phyloP scores from a whole-genome alignment of 1,140 invertebrate genomes.

The Calycopis cecrops region DNA sequence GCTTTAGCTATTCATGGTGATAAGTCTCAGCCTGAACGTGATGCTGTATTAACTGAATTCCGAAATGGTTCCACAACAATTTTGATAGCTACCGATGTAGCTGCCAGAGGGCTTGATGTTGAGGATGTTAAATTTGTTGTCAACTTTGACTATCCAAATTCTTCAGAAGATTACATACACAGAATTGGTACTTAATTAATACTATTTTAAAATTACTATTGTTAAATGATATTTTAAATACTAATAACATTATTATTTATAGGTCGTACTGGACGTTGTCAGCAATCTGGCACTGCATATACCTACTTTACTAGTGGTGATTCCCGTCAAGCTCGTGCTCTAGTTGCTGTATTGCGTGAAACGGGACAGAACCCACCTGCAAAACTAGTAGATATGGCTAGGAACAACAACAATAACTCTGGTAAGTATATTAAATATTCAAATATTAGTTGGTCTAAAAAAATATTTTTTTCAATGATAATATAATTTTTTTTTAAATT shows the following conservation, averaged over 20 bases:
- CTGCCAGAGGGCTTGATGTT: constrained; percentile 97
- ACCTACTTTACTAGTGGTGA: constrained; percentile 97
- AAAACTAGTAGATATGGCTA: constrained; percentile 69
- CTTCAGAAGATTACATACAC: constrained; percentile 99
- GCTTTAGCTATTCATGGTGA: constrained; percentile 98
- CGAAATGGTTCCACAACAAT: constrained; percentile 94
- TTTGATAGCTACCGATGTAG: constrained; percentile 98
- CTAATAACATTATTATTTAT: constrained; percentile 2
- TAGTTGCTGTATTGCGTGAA: constrained; percentile 92
- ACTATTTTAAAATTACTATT: not conserved
- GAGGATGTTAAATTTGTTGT: constrained; percentile 99
- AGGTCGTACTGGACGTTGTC: constrained; percentile 93
- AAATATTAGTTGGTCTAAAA: not conserved
- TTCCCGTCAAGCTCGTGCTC: constrained; percentile 90
- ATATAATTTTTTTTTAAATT: constrained; percentile 7
- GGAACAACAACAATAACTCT: constrained; percentile 57
- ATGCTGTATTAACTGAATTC: constrained; percentile 95
- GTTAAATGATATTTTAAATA: not conserved
- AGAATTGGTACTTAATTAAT: constrained; percentile 86
- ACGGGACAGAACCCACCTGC: constrained; percentile 92
- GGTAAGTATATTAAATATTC: constrained; percentile 34
- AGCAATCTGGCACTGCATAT: constrained; percentile 96
- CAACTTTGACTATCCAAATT: constrained; percentile 99
- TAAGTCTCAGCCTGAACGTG: constrained; percentile 97
- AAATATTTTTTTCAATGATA: not conserved